Percentiles rank a stretch among this genome's conserved stretches.
Evolutionary conservation across 2,113 vertebrate species (phyloP).

Genomic region (Ovibos moschatus): DNA sequence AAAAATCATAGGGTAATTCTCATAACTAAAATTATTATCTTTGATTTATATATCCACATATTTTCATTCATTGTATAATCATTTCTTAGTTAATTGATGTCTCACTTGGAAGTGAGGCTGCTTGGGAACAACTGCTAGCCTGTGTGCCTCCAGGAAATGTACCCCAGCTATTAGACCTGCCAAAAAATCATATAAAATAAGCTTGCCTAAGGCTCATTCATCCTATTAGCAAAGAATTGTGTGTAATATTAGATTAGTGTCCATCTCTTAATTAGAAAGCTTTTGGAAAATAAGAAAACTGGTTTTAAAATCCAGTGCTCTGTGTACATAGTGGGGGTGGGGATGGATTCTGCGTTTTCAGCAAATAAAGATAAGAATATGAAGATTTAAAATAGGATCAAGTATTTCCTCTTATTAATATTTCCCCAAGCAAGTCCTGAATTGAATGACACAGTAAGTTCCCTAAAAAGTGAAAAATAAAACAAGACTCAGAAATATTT

Average conservation of each 20-base stretch:
- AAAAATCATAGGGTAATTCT: not conserved
- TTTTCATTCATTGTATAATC: not conserved
- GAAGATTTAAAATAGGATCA: conserved; percentile 18
- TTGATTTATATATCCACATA: not conserved
- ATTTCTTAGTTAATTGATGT: conserved; percentile 26
- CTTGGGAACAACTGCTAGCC: not conserved
- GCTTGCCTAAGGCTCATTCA: conserved; percentile 60
- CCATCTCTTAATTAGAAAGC: conserved; percentile 7
- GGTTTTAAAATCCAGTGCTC: conserved; percentile 7
- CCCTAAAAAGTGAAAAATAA: not conserved
- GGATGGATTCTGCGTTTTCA: not conserved
- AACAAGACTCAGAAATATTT: not conserved
- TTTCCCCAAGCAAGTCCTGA: not conserved
- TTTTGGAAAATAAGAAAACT: conserved; percentile 24
- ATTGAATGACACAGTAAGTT: not conserved
- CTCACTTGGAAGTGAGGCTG: not conserved
- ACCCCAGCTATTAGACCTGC: not conserved
- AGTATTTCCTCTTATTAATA: not conserved
- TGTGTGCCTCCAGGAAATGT: conserved; percentile 45
- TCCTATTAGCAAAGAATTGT: conserved; percentile 57
- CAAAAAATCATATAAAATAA: conserved; percentile 58
- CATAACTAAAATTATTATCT: conserved; percentile 13
- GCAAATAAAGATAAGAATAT: conserved; percentile 22
- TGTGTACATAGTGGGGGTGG: not conserved
- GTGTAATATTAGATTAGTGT: conserved; percentile 21